These are phyloP conservation scores for Acronicta leporina DNA, from an alignment of 2,888 invertebrate species.

Conservation along the genomic window DNA sequence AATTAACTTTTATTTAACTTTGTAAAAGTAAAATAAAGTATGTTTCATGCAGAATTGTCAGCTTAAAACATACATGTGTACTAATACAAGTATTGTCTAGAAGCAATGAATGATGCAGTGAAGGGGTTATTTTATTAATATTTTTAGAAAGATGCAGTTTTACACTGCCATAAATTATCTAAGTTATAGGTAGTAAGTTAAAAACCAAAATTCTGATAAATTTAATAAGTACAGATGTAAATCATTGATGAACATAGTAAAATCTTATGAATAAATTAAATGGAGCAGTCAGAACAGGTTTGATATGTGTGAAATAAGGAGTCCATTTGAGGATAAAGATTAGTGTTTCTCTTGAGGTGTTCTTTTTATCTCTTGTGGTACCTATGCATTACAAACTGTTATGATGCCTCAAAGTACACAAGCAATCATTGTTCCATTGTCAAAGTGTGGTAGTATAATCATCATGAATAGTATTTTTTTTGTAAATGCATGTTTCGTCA, in stretches of 20 bases:
- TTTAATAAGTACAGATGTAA: background rate
- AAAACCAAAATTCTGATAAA: background rate
- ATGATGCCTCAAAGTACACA: too few relatives aligned
- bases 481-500: background rate
- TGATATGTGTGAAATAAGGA: too few relatives aligned
- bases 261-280: too few relatives aligned
- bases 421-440: too few relatives aligned
- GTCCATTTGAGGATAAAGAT: too few relatives aligned
- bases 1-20: slow-evolving; percentile 18
- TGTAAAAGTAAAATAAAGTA: slow-evolving; percentile 19
- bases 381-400: too few relatives aligned
- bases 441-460: background rate
- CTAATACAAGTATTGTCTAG: background rate
- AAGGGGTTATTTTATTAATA: background rate
- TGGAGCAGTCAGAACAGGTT: too few relatives aligned
- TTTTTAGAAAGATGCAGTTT: background rate
- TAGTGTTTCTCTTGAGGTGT: too few relatives aligned
- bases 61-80: background rate
- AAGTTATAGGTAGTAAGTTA: slow-evolving; percentile 1
- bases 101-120: background rate
- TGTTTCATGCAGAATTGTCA: background rate
- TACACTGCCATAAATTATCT: slow-evolving; percentile 6
- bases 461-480: background rate
- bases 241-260: background rate
- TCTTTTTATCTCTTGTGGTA: too few relatives aligned